Base-by-base conservation (phyloP, 2,888 invertebrate genomes). In the Philopedon plagiatum region DNA sequence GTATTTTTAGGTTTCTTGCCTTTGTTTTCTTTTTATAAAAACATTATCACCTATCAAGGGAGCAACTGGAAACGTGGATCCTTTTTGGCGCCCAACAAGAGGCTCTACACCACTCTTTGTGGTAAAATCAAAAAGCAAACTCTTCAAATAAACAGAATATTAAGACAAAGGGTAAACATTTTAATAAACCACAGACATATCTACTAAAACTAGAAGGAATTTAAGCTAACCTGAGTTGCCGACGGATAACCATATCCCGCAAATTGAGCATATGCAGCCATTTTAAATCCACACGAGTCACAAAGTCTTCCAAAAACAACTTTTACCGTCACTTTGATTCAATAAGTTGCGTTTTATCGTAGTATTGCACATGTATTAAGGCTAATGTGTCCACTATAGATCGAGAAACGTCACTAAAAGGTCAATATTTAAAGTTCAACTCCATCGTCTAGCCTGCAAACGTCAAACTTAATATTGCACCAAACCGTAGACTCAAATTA, bases 231-330 rank as follows among this genome's bases (percentile, higher is more conserved):
- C 95, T 95, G 96, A 83, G 95, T 93, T 85, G 94, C 94, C 90
- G 95, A 91, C 90, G 94, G 94, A 90, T 95, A 95, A 83, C 94
- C 91, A 87, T 95, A 96, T 89, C 95, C 95, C n/a, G 71, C 71
- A 88, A 95, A 95, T 88, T 96, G 95, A 85, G 95, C 91, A 88
- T 96, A 96, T 82, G 95, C 94, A 86, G 95, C 90, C 91, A 91
- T 90, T 18, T 75, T 76, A 72, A 67, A 68, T 63, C 66, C 70
- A 49, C 71, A 65, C 66, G 70, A 58, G 13, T 61, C 41, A 11
- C 15, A 39, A 37, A 65, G 58, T 69, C 41, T 32, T 57, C 37
- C 32, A n/a, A 15, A 13, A 39, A 56, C 21, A 46, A 61, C 61
- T 19, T 11, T 19, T 18, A 61, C 26, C 32, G 44, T 61, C 61